A percentile compares a stretch with the other conserved stretches of the same genome.
Conservation (phyloP, 2,888 invertebrate species). For the Stenurella melanura region DNA sequence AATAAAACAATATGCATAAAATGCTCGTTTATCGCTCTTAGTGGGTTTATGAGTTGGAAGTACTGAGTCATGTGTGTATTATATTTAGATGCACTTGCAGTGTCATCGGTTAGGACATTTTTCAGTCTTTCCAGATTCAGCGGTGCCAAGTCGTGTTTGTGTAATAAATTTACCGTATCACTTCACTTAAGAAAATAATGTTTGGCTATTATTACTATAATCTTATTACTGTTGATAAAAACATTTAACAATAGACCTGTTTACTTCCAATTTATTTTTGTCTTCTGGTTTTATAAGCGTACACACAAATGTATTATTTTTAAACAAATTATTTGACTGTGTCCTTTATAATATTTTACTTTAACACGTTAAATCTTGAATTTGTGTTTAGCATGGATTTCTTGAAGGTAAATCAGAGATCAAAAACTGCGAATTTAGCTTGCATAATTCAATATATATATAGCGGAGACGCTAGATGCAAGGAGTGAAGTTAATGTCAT, state of each 20-base stretch:
- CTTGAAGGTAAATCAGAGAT: too few species aligned
- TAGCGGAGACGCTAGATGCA: too few species aligned
- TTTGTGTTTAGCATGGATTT: too few species aligned
- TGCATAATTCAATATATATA: too few species aligned
- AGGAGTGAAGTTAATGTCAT: too few species aligned
- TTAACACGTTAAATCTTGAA: too few species aligned
- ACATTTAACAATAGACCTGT: conserved; percentile 41
- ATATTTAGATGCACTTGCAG: conserved; percentile 50
- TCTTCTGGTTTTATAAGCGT: conserved; percentile 45
- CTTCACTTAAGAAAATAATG: neutral
- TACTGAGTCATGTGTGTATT: conserved; percentile 18
- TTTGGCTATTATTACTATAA: conserved; percentile 18
- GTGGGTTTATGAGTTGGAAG: conserved; percentile 4
- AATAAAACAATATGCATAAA: neutral
- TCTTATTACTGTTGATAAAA: conserved; percentile 18
- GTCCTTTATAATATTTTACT: too few species aligned
- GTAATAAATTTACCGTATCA: conserved; percentile 22
- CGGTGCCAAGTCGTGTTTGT: conserved; percentile 28
- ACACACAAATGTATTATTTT: too few species aligned
- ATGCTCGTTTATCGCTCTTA: neutral
- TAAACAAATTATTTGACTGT: too few species aligned
- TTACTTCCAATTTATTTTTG: conserved; percentile 50
- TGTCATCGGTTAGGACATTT: conserved; percentile 51
- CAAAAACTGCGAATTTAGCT: too few species aligned
- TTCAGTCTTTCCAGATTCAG: conserved; percentile 25